A percentile compares a stretch with the other conserved stretches of the same genome.
Evolutionary conservation across 2,113 vertebrate species (phyloP).

Genomic region (Ageneiosus marmoratus): DNA sequence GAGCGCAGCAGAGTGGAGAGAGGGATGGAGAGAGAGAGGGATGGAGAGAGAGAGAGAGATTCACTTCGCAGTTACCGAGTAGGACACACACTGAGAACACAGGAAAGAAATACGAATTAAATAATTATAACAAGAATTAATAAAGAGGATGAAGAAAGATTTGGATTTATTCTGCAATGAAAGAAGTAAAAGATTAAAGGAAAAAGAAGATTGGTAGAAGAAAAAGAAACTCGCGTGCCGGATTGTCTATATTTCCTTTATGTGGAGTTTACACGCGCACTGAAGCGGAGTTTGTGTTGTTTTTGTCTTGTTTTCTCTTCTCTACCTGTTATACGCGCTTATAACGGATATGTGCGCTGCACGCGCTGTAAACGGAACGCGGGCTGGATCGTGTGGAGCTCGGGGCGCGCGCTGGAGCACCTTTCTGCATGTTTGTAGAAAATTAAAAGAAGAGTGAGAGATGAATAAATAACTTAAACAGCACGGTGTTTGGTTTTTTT

Average conservation of each 20-base stretch:
- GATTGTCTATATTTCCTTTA: slow-evolving; percentile 3
- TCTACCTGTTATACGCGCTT: not conserved
- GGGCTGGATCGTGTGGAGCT: not conserved
- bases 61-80: not conserved
- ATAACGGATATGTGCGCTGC: slow-evolving; percentile 10
- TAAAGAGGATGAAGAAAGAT: not conserved
- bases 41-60: not conserved
- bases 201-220: not conserved
- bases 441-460: not conserved
- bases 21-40: not conserved
- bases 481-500: no score
- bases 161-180: not conserved
- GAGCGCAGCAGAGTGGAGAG: not conserved
- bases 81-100: not conserved
- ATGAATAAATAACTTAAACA: not conserved
- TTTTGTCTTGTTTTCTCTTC: not conserved
- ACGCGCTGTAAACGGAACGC: not conserved
- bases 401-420: not conserved
- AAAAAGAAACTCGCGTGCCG: not conserved
- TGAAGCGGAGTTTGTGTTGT: not conserved
- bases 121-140: no score
- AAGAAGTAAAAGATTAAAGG: not conserved
- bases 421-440: not conserved
- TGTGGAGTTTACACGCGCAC: slow-evolving; percentile 8
- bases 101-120: not conserved